Conservation (phyloP, 2,888 invertebrate species). For the Diadromus collaris region DNA sequence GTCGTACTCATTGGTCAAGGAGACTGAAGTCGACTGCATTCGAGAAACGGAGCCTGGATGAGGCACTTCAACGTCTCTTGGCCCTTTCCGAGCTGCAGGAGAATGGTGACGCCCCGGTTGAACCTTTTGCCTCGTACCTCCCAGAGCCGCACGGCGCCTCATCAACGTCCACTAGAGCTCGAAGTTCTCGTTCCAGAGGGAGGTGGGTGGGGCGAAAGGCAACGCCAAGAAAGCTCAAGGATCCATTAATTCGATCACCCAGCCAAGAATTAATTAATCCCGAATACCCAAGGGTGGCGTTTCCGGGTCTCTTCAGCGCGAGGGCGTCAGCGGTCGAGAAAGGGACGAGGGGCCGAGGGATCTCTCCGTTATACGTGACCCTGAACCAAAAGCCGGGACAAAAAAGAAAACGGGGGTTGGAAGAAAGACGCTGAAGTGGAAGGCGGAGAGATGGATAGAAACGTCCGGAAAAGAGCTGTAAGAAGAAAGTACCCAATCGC, state of each 20-base stretch:
- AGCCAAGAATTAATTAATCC: conserved; percentile 57
- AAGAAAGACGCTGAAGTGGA: background rate
- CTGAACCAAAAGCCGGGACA: conserved; percentile 14
- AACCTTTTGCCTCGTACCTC: background rate
- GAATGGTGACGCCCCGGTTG: conserved; percentile 11
- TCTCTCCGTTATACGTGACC: conserved; percentile 31
- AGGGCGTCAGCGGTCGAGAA: conserved; percentile 5
- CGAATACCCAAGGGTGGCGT: conserved; percentile 44
- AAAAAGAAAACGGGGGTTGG: background rate
- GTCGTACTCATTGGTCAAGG: conserved; percentile 25
- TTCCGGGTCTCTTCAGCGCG: conserved; percentile 11
- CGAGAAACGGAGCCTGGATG: conserved; percentile 17
- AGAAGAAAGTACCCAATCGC: conserved; percentile 39
- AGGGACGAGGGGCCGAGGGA: conserved; percentile 6
- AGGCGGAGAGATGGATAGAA: conserved; percentile 18
- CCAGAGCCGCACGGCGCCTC: conserved; percentile 16
- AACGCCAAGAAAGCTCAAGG: conserved; percentile 24
- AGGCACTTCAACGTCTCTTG: conserved; percentile 4
- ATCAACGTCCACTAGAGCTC: conserved; percentile 48
- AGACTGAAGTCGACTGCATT: conserved; percentile 30
- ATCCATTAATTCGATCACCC: conserved; percentile 49
- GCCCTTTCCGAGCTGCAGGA: background rate
- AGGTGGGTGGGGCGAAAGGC: too few species aligned
- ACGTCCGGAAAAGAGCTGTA: conserved; percentile 14
- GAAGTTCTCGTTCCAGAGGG: conserved; percentile 9